A percentile compares a stretch with the other conserved stretches of the same genome.
phyloP scores from a whole-genome alignment of 1,140 invertebrate species.

The Bombus difficillimus region DNA sequence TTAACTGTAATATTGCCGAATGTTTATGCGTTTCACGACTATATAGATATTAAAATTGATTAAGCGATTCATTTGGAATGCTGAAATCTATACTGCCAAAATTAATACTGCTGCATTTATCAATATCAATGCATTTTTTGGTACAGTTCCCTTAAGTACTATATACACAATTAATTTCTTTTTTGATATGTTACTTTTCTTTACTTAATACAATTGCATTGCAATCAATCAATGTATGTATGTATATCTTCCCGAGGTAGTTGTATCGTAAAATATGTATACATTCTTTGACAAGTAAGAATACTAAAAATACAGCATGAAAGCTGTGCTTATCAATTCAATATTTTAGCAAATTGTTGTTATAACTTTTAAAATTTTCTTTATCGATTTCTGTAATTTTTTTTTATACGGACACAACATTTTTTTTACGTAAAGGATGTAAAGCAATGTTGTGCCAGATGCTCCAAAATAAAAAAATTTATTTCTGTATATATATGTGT shows the following conservation, averaged over 20 bases:
- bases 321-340: not conserved
- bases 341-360: constrained; percentile 62
- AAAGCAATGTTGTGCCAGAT: constrained; percentile 76
- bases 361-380: constrained; percentile 40
- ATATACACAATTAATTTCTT: constrained; percentile 52
- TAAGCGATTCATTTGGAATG: constrained; percentile 64
- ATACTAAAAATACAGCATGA: not conserved
- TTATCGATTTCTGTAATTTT: constrained; percentile 41
- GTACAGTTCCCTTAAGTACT: constrained; percentile 62
- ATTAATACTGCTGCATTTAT: constrained; percentile 77
- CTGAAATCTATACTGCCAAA: constrained; percentile 79
- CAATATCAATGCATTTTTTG: constrained; percentile 67
- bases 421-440: constrained; percentile 73
- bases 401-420: constrained; percentile 58
- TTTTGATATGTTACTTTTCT: constrained; percentile 73
- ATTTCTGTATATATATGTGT: constrained; percentile 73
- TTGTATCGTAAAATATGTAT: not conserved
- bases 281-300: not conserved
- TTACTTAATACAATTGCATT: constrained; percentile 54
- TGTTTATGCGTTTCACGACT: constrained; percentile 56
- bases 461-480: constrained; percentile 79
- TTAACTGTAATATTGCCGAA: constrained; percentile 45
- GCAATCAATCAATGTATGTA: constrained; percentile 65
- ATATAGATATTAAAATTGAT: constrained; percentile 44
- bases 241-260: constrained; percentile 69